A percentile compares a stretch with the other conserved stretches of the same genome.
Conservation (phyloP, 2,888 invertebrate genomes). For the Erebia aethiops region DNA sequence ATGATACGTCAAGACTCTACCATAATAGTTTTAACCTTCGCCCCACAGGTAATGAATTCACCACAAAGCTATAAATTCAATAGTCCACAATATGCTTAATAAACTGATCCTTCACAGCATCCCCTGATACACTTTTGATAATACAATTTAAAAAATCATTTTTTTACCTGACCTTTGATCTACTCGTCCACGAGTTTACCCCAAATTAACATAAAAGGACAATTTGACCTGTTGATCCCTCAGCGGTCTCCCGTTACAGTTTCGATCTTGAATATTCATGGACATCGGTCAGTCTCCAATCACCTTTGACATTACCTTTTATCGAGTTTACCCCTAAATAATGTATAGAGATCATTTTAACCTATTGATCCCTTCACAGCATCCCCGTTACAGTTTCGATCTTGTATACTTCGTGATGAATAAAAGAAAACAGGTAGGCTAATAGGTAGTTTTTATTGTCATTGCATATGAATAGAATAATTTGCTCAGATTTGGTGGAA, state of each 20-base stretch:
- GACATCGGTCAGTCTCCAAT: not conserved
- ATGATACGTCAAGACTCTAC: too few species aligned
- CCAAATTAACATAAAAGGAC: not conserved
- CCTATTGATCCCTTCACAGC: constrained; percentile 53
- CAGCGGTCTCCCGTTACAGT: constrained; percentile 2
- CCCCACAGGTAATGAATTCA: too few species aligned
- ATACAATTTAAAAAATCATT: not conserved
- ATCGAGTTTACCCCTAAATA: not conserved
- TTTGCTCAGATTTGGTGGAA: not conserved
- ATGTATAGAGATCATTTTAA: constrained; percentile 51
- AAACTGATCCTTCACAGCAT: not conserved
- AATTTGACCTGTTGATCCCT: not conserved
- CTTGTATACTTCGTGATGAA: constrained; percentile 41
- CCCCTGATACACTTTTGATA: not conserved
- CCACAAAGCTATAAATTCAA: too few species aligned
- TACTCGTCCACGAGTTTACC: not conserved
- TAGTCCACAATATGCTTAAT: not conserved
- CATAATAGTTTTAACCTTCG: too few species aligned
- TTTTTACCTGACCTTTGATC: not conserved
- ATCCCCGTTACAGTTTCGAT: constrained; percentile 60
- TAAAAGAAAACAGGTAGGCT: constrained; percentile 9
- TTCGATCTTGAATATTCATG: constrained; percentile 5
- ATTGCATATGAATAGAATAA: not conserved
- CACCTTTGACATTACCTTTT: constrained; percentile 26
- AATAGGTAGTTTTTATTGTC: not conserved